phyloP scores from a whole-genome alignment of 2,797 vertebrate genomes.

The Leptodactylus fallax region DNA sequence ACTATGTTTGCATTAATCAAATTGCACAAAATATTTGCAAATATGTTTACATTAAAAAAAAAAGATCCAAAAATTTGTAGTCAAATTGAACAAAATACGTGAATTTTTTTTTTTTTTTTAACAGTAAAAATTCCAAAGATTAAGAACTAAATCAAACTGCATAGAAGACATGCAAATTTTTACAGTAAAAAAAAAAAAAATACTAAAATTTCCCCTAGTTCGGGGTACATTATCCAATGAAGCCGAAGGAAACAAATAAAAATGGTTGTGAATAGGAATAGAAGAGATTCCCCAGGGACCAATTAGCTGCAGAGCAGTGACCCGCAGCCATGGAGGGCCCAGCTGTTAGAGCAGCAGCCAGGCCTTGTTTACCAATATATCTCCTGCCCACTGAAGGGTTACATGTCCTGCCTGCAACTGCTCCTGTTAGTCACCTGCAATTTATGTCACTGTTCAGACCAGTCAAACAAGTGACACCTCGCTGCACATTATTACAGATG shows the following conservation, averaged over 20 bases:
- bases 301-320: slow-evolving; percentile 24
- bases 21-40: too few species aligned
- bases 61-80: too few species aligned
- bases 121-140: too few species aligned
- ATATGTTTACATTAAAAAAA: too few species aligned
- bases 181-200: too few species aligned
- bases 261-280: neutral
- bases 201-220: neutral
- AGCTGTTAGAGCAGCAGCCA: slow-evolving; percentile 71
- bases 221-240: neutral
- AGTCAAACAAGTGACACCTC: slow-evolving; percentile 61
- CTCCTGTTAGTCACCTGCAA: slow-evolving; percentile 68
- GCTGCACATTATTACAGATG: slow-evolving; percentile 62
- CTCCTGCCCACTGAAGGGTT: slow-evolving; percentile 66
- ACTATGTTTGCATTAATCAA: too few species aligned
- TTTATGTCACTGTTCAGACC: slow-evolving; percentile 69
- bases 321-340: slow-evolving; percentile 16
- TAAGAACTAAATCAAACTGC: too few species aligned
- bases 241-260: neutral
- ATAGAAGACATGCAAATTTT: too few species aligned
- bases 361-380: slow-evolving; percentile 70
- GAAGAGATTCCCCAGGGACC: neutral
- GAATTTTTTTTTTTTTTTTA: too few species aligned
- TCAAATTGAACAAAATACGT: too few species aligned
- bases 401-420: slow-evolving; percentile 68